Percentiles rank a stretch among this genome's conserved stretches.
These are phyloP conservation scores for Tenebrosternarchus preto DNA, from an alignment of 2,113 vertebrate genomes.

Conservation along the genomic window DNA sequence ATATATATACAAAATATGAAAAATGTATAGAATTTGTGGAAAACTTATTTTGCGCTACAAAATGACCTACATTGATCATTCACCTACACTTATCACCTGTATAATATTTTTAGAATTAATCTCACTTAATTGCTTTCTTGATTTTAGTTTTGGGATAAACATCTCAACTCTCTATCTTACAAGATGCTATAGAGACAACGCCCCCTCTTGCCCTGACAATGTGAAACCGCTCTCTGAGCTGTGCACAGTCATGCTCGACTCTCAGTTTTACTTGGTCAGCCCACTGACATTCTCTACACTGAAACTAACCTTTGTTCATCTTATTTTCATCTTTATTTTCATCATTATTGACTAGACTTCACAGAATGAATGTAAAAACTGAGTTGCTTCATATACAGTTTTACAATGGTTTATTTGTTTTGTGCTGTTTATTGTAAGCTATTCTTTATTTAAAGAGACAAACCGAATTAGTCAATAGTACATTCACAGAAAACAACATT, in stretches of 20 bases:
- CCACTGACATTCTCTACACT: constrained; percentile 57
- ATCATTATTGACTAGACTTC: constrained; percentile 23
- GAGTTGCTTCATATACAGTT: background rate
- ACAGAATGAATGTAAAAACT: background rate
- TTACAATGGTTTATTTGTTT: background rate
- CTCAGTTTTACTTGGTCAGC: constrained; percentile 72
- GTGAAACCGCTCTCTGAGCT: constrained; percentile 61
- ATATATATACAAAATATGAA: background rate
- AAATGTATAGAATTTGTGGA: background rate
- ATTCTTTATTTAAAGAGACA: too few relatives aligned
- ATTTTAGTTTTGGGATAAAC: constrained; percentile 15
- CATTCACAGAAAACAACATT: too few relatives aligned
- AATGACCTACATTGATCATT: background rate
- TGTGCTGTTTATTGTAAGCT: background rate
- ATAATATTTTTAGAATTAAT: background rate
- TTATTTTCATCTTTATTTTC: constrained; percentile 42
- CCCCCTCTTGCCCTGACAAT: constrained; percentile 60
- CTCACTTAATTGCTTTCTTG: background rate
- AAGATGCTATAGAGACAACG: constrained; percentile 33
- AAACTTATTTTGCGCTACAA: background rate
- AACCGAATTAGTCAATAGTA: too few relatives aligned
- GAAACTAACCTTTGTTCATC: constrained; percentile 30
- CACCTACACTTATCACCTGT: background rate
- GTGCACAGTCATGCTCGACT: constrained; percentile 73
- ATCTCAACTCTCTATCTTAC: constrained; percentile 9